These are phyloP conservation scores for Chiloscyllium plagiosum DNA, from an alignment of 2,113 vertebrate genomes.

Conservation along the genomic window DNA sequence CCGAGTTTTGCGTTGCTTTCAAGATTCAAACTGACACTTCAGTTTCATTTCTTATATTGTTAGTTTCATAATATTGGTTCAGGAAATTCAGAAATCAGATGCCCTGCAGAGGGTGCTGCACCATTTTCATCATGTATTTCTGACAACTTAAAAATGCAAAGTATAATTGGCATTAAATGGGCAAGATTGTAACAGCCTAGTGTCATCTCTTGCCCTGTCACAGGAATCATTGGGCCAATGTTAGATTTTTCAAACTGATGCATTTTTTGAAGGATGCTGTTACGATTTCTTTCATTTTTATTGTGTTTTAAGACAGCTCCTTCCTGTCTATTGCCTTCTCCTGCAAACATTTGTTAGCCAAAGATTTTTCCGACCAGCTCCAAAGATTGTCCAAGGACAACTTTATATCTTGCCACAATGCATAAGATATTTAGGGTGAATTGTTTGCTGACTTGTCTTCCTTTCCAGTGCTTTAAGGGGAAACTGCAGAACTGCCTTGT, in stretches of 20 bases:
- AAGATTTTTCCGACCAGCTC: neutral
- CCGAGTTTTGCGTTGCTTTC: neutral
- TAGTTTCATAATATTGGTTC: too few relatives aligned
- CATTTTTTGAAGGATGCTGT: neutral
- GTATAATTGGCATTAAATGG: neutral
- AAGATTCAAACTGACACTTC: neutral
- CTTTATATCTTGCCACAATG: neutral
- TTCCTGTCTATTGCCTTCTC: neutral
- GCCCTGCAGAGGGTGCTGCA: neutral
- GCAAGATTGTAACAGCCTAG: neutral
- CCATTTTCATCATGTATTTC: neutral
- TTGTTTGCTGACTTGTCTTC: neutral
- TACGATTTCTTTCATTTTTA: neutral
- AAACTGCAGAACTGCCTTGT: neutral
- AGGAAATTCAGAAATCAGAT: neutral
- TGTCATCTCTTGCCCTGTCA: too few relatives aligned
- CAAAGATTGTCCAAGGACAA: neutral
- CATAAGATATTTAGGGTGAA: neutral
- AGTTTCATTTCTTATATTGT: neutral
- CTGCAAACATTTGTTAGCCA: neutral
- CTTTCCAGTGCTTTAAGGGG: neutral
- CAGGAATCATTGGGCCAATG: too few relatives aligned
- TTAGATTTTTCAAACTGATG: neutral
- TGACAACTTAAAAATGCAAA: neutral
- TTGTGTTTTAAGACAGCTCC: neutral